These are phyloP conservation scores for Myotis daubentonii DNA, from an alignment of 2,797 vertebrate genomes.

Conservation along the genomic window DNA sequence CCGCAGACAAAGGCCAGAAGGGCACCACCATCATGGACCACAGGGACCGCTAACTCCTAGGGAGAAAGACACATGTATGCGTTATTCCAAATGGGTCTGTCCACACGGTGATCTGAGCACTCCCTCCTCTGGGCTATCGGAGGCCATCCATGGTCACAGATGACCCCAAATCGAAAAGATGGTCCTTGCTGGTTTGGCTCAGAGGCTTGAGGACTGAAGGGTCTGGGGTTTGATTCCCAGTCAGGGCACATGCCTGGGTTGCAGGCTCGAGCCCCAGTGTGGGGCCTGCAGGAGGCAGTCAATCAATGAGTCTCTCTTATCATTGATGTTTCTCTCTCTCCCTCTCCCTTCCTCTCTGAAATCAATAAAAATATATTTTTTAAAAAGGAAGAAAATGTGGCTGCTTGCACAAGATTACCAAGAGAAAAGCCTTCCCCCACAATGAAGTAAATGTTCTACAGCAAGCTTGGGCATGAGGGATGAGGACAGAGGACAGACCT, in stretches of 20 bases:
- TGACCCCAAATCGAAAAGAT: too few species aligned
- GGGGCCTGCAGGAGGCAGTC: too few species aligned
- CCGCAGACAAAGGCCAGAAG: conserved; percentile 92
- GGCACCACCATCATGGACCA: conserved; percentile 91
- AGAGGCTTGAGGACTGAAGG: too few species aligned
- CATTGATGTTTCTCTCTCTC: too few species aligned
- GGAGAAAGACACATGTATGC: conserved; percentile 55
- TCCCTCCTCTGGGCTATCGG: background rate
- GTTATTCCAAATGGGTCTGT: accelerated
- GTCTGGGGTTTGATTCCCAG: too few species aligned
- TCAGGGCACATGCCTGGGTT: too few species aligned
- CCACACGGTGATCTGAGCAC: accelerated
- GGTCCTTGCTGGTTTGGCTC: too few species aligned
- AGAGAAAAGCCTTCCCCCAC: background rate
- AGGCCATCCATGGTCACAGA: background rate
- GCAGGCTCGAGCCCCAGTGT: too few species aligned
- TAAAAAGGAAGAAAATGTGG: background rate
- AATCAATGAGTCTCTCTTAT: too few species aligned
- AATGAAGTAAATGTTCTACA: background rate
- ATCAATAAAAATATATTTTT: too few species aligned
- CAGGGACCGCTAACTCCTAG: conserved; percentile 89
- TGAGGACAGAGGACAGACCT: background rate
- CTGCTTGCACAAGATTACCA: background rate
- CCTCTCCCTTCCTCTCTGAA: too few species aligned
- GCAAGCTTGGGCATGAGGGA: background rate